Percentiles rank a stretch among this genome's conserved stretches.
These are phyloP conservation scores for Sarcophaga carnaria DNA, from an alignment of 2,888 invertebrate genomes.

Conservation along the genomic window DNA sequence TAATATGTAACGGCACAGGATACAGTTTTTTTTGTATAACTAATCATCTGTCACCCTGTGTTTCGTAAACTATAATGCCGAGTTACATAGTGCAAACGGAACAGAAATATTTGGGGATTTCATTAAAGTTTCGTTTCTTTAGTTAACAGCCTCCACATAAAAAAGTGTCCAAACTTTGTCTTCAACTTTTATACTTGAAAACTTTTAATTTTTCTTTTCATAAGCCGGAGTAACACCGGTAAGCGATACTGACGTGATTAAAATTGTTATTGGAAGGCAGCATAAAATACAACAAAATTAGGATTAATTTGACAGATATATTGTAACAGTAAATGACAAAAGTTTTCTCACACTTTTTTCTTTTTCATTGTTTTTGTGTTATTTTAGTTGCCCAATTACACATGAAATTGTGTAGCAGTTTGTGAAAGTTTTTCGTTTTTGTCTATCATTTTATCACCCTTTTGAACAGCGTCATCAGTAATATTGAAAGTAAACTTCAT, in stretches of 20 bases:
- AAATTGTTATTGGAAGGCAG: background rate
- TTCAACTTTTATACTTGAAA: too few species aligned
- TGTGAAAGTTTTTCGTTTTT: background rate
- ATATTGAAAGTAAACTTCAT: background rate
- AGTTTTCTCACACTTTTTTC: background rate
- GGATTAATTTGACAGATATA: background rate
- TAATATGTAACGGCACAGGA: too few species aligned
- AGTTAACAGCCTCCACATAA: too few species aligned
- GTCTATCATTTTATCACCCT: background rate
- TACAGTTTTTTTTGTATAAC: too few species aligned
- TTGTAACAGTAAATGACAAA: conserved; percentile 7
- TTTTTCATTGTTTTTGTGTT: background rate
- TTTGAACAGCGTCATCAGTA: background rate
- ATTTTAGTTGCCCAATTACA: background rate
- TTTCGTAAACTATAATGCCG: too few species aligned
- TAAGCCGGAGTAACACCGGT: too few species aligned
- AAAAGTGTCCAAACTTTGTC: too few species aligned
- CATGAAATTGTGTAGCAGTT: background rate
- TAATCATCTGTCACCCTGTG: too few species aligned
- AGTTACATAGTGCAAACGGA: too few species aligned
- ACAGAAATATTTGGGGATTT: too few species aligned
- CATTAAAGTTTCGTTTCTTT: too few species aligned
- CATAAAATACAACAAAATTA: background rate
- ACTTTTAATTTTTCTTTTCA: too few species aligned
- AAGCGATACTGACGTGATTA: background rate